Evolutionary conservation across 2,888 invertebrate genomes (phyloP), one percentile per base, ranked within the genome.

Genomic region (Cantharis flavilabris): DNA sequence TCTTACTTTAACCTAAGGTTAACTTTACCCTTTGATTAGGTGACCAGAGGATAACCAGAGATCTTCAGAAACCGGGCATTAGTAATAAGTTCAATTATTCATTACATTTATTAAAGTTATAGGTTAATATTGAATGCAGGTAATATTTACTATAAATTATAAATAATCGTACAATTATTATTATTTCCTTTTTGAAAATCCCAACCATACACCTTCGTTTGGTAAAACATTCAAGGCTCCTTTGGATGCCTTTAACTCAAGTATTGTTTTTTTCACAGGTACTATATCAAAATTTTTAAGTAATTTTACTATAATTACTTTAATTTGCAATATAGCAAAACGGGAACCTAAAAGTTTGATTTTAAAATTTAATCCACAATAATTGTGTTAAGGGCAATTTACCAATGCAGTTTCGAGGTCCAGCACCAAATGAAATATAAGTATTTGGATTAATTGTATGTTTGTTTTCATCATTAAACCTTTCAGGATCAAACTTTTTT

Each of bases 401-500:
- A 89, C 92, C 93, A 72, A 93, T 91, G 81, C 93, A 93, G 83
- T 90, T 92, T 74, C 93, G 89, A 1, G 91, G 92, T 3, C 93
- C 93, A 0, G 91, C 7, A 3, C 86, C 86, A 79, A 86, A 86
- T 1, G 86, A 85, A 9, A 86, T 9, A 71, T 84, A 86, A 0
- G 89, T 86, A 69, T 88, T 89, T 0, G 89, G 88, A 10, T 87
- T 81, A 5, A 90, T 89, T n/a, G 88, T 88, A 0, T 87, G 85
- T 80, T 90, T 91, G 82, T 92, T 92, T 80, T 91, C 90, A 0
- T 91, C 90, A 2, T 88, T 91, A 79, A 87, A 87, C 75, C 87
- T 77, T 76, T 87, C 86, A 0, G 87, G 87, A 81, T 86, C 85
- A 72, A 87, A 87, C 62, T 81, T 79, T 3, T 84, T 81, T 1